phyloP scores from a whole-genome alignment of 2,113 vertebrate genomes.

The Halcyon senegalensis region DNA sequence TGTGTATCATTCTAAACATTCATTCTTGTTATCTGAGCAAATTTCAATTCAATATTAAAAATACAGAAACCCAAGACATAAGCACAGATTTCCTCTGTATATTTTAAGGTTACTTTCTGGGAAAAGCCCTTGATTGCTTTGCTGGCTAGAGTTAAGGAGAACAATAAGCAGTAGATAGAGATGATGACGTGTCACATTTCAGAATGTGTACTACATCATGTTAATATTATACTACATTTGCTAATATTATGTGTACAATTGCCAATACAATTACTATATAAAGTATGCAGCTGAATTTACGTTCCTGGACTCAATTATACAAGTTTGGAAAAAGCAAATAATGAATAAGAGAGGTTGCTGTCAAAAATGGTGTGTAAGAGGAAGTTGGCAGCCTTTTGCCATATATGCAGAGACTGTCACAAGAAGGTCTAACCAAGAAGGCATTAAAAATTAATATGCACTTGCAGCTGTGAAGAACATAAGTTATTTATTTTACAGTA shows the following conservation, averaged over 20 bases:
- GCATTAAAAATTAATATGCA: not conserved
- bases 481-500: not conserved
- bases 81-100: not conserved
- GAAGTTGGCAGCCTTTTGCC: not conserved
- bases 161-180: not conserved
- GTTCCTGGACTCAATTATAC: not conserved
- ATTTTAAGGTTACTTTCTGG: not conserved
- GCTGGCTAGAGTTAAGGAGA: not conserved
- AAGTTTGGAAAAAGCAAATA: not conserved
- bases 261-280: not conserved
- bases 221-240: not conserved
- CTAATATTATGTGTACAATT: not conserved
- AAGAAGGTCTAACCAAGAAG: not conserved
- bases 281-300: not conserved
- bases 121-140: not conserved
- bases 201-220: not conserved
- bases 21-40: not conserved
- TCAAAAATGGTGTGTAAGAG: not conserved
- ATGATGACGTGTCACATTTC: fast-evolving
- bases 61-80: not conserved
- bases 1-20: not conserved
- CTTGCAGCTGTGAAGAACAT: not conserved
- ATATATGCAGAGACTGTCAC: not conserved
- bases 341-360: not conserved
- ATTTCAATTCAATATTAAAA: not conserved